Base-by-base conservation (phyloP, 2,113 vertebrate genomes). In the Parus major region DNA sequence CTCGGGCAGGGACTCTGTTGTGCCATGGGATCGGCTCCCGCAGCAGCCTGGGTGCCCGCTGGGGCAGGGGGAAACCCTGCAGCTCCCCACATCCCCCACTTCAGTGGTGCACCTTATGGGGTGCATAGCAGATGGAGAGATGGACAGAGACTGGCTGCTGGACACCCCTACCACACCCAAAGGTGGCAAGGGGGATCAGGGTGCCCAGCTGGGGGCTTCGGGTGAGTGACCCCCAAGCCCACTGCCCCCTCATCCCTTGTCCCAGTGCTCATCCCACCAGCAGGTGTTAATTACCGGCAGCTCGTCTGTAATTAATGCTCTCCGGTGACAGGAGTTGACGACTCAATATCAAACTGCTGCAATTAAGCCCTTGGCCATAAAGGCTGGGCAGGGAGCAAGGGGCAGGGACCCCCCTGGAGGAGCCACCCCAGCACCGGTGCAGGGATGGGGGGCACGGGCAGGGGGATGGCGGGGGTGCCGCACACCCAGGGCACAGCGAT, bases 21-120 rank as follows among this genome's bases (percentile, higher is more conserved):
- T 19, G 28, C 39, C 56, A 0, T 0, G 11, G 49, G 33, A 28
- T 23, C 1, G 0, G 25, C 8, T 29, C 29, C 16, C 0, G 1
- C 70, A 11, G 55, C 3, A 18, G 42, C 47, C 7, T 4, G 76
- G 28, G 64, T 11, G 33, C 23, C 15, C 12, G 0, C 3, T 1
- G 1, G 24, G 24, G 11, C 13, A 22, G 12, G 53, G 71, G 8
- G 41, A 35, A 5, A 15, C n/a, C 72, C 20, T 28, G 25, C 59
- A 59, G 44, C 22, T 10, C 47, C 22, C 72, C 27, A 9, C 13
- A 33, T 12, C 27, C 17, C 49, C 36, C 5, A 3, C 9, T 35
- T 16, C 5, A 6, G 5, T 8, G 15, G 24, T 18, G 44, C 27
- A 21, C 24, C 20, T 28, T 4, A 14, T 0, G 12, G 66, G 23